phyloP scores from a whole-genome alignment of 2,797 vertebrate genomes.

The Tadarida brasiliensis region DNA sequence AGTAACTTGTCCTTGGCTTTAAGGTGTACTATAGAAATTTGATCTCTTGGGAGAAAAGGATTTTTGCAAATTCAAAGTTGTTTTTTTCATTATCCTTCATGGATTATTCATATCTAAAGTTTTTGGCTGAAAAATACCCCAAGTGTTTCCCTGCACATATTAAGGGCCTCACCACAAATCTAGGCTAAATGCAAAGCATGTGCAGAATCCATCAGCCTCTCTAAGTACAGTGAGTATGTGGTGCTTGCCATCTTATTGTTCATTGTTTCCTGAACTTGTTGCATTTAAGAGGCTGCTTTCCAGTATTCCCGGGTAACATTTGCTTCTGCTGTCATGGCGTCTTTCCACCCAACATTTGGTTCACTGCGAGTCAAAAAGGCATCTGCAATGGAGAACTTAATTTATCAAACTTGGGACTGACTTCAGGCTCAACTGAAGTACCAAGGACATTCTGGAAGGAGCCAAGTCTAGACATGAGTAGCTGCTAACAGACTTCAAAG shows the following conservation, averaged over 20 bases:
- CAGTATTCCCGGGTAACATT: constrained; percentile 40
- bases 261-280: constrained; percentile 52
- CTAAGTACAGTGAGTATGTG: neutral
- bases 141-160: neutral
- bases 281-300: constrained; percentile 17
- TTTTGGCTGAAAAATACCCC: constrained; percentile 9
- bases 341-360: constrained; percentile 42
- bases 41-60: neutral
- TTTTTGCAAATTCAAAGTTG: neutral
- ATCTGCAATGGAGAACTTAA: constrained; percentile 43
- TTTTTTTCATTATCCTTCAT: constrained; percentile 39
- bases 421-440: neutral
- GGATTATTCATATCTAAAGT: constrained; percentile 21
- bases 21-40: neutral
- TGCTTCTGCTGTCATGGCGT: constrained; percentile 58
- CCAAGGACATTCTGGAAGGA: constrained; percentile 19
- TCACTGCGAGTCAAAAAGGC: constrained; percentile 56
- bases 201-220: neutral
- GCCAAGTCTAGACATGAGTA: constrained; percentile 29
- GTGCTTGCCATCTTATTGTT: constrained; percentile 8
- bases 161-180: neutral
- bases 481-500: neutral
- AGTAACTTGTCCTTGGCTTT: constrained; percentile 2
- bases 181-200: neutral
- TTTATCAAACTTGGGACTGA: constrained; percentile 20